These are phyloP conservation scores for Mobula birostris DNA, from an alignment of 2,113 vertebrate species.

Conservation along the genomic window DNA sequence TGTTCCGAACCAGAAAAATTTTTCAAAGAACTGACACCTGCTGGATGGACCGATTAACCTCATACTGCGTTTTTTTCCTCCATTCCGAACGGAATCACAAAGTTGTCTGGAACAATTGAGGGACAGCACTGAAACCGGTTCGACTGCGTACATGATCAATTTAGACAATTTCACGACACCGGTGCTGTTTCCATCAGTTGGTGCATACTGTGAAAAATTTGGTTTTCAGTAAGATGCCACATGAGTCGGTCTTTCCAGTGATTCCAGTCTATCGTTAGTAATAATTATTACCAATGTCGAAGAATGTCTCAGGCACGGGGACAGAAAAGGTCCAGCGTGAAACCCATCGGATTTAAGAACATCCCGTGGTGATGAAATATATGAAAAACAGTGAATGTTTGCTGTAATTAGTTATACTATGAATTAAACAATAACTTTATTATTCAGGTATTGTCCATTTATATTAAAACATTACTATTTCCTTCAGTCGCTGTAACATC, in stretches of 20 bases:
- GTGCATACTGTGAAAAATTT: not conserved
- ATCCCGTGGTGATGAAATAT: not conserved
- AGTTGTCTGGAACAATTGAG: not conserved
- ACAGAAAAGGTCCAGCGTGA: not conserved
- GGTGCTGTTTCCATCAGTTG: not conserved
- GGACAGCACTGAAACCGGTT: not conserved
- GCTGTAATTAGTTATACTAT: not conserved
- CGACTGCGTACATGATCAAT: not conserved
- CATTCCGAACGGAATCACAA: not conserved
- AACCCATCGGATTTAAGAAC: not conserved
- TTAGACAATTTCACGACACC: not conserved
- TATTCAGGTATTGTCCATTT: not conserved
- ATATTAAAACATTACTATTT: not conserved
- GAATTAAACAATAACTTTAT: not conserved
- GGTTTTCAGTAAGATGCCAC: not conserved
- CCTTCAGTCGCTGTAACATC: not conserved
- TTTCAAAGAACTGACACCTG: not conserved
- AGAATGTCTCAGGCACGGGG: no score
- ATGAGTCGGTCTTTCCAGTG: not conserved
- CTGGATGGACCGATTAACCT: no score
- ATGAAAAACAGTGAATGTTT: not conserved
- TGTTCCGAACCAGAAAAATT: not conserved
- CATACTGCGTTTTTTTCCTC: not conserved
- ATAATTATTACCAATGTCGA: not conserved
- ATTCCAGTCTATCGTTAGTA: not conserved